Base-by-base conservation (phyloP, 2,113 vertebrate species). In the Archocentrus centrarchus region DNA sequence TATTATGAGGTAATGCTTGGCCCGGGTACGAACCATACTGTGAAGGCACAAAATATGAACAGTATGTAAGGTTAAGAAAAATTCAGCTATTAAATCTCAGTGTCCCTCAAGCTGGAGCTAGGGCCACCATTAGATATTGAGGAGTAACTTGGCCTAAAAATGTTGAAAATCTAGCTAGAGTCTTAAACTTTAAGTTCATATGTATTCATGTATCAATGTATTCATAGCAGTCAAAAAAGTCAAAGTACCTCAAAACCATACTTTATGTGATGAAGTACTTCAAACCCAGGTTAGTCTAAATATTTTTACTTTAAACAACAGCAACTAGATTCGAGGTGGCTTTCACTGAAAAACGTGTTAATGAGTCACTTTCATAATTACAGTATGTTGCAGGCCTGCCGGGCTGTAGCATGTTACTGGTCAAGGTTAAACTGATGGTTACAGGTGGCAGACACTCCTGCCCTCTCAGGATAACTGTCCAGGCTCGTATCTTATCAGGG, bases 341-440 rank as follows among this genome's bases (percentile, higher is more conserved):
- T 73, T n/a, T 73, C 66, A 14, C n/a, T 22, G 57, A 24, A 24
- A 24, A 59, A 73, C 11, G 4, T 73, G 6, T 7, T 55, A n/a
- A 32, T 9, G 20, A 53, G 17, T 32, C 0, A n/a, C 47, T 73
- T 70, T 70, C 55, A 55, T 60, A 41, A 77, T 30, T 30, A 77
- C 4, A 30, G 6, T 8, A 50, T 32, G 58, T 32, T 61, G 55
- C 6, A 47, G 24, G 75, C 75, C 75, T 57, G 6, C 9, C 47
- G 27, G 7, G 22, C 22, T 75, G 57, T 9, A 64, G 55, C 3
- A 18, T n/a, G 41, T 3, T 44, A 27, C 44, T 55, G 37, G 10
- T 91, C 85, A 89, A 88, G 90, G 88, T 91, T 86, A 89, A 84
- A 86, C 57, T 44, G 37, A 64, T 64, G 18, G 53, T 15, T 30